These are phyloP conservation scores for Argyrosomus japonicus DNA, from an alignment of 2,113 vertebrate genomes.

Conservation along the genomic window DNA sequence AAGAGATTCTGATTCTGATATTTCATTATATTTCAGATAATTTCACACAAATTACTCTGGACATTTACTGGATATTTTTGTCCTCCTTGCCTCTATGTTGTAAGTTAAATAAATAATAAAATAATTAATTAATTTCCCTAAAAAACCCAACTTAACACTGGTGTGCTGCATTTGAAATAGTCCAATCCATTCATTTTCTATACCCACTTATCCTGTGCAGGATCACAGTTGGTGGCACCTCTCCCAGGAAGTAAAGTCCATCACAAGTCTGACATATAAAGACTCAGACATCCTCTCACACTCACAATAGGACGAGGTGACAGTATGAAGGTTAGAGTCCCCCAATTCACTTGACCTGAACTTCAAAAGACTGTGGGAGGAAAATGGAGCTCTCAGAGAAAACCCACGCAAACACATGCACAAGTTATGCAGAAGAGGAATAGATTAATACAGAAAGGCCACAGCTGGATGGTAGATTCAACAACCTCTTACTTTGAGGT, in stretches of 20 bases:
- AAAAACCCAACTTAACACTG: slow-evolving; percentile 6
- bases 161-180: not conserved
- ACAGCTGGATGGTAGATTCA: no score
- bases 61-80: not conserved
- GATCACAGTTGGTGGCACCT: not conserved
- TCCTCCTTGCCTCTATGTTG: not conserved
- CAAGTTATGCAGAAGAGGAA: not conserved
- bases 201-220: not conserved
- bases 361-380: slow-evolving; percentile 2
- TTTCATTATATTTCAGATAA: not conserved
- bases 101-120: not conserved
- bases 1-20: not conserved
- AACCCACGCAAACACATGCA: not conserved
- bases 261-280: slow-evolving; percentile 3
- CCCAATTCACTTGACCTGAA: not conserved
- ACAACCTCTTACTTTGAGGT: no score
- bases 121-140: slow-evolving; percentile 11
- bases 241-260: not conserved
- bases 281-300: not conserved
- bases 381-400: not conserved
- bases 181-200: slow-evolving; percentile 9
- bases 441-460: no score
- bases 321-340: not conserved
- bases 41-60: not conserved
- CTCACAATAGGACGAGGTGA: not conserved